These are phyloP conservation scores for Hippocampus mohnikei DNA, from an alignment of 2,113 vertebrate species.

Conservation along the genomic window DNA sequence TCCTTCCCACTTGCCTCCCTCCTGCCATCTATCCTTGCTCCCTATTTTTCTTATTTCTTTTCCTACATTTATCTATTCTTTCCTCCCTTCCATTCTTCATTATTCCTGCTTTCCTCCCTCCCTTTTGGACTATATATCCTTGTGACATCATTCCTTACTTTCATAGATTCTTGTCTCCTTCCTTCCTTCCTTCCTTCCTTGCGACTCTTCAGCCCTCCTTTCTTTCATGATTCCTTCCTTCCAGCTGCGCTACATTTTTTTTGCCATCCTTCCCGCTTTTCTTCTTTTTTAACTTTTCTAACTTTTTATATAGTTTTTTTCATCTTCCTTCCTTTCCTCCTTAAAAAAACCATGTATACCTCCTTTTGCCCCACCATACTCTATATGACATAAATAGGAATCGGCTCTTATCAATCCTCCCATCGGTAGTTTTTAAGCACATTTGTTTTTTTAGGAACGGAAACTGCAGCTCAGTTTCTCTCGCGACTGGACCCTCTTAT, in stretches of 20 bases:
- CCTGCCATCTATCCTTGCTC: not conserved
- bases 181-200: too few species aligned
- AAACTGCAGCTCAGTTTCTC: conserved; percentile 11
- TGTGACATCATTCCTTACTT: too few species aligned
- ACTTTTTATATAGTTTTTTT: not conserved
- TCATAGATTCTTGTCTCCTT: too few species aligned
- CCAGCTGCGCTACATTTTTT: too few species aligned
- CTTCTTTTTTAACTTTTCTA: too few species aligned
- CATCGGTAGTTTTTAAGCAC: not conserved
- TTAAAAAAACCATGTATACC: not conserved
- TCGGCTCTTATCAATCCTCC: not conserved
- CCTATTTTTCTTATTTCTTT: not conserved
- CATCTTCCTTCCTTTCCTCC: not conserved
- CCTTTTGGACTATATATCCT: too few species aligned
- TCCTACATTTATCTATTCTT: not conserved
- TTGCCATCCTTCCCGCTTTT: not conserved
- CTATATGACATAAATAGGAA: not conserved
- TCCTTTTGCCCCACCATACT: not conserved
- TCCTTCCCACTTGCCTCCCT: not conserved
- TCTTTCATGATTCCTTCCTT: too few species aligned
- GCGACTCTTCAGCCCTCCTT: too few species aligned
- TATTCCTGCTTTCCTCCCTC: not conserved
- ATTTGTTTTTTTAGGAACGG: conserved; percentile 1
- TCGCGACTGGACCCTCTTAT: conserved; percentile 44
- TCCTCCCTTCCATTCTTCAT: not conserved